Evolutionary conservation across 2,888 invertebrate genomes (phyloP), one percentile per base, ranked within the genome.

Genomic region (Brachyptera risi): DNA sequence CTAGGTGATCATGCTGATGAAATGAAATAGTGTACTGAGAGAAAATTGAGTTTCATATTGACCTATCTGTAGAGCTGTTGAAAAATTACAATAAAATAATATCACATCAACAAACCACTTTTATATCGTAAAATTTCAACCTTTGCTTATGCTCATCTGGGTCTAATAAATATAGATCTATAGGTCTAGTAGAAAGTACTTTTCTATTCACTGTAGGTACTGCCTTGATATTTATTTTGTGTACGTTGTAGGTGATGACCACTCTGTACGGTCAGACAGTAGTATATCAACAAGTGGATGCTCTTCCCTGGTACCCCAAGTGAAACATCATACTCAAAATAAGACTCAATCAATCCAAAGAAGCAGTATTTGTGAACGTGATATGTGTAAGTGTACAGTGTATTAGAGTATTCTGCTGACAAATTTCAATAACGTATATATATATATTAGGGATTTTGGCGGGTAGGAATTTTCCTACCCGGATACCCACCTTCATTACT

Each of bases 201-300:
- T n/a, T n/a, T n/a, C n/a, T n/a, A n/a, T n/a, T n/a, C n/a, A n/a
- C n/a, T n/a, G n/a, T n/a, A n/a, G n/a, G n/a, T n/a, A n/a, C n/a
- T n/a, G n/a, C n/a, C 31, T 31, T 31, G 31, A 31, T 31, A 31
- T 3, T 21, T 27, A 21, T 11, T 35, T 44, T 49, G 15, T 31
- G 42, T 51, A 59, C 44, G 40, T 63, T 54, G 27, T 35, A 63
- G 75, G 72, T 19, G 79, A 80, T 67, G 79, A 81, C 65, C 78
- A 80, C 80, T 69, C 81, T 67, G 79, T 80, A 65, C 78, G 80
- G 80, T 69, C 81, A 19, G 80, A 81, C 68, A 80, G 80, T 66
- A 80, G 80, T 65, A 81, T 81, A 68, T 81, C 81, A 56, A 81
- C 80, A 13, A 82, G 81, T 71, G 80, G 80, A 24, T 80, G 80